Conservation (phyloP, 2,888 invertebrate species). For the Cepaea hortensis region DNA sequence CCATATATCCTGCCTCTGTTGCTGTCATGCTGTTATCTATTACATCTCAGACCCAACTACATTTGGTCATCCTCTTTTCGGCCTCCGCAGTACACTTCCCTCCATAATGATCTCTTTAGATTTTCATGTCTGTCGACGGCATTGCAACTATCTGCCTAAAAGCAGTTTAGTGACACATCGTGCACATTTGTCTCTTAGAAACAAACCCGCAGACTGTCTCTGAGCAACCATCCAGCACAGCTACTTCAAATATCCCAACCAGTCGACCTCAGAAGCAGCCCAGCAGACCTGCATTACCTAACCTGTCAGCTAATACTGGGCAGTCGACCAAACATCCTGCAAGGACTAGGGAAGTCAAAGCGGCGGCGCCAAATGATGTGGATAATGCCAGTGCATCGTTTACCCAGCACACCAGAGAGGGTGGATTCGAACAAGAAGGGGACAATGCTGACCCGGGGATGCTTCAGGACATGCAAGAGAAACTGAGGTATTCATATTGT, state of each 20-base stretch:
- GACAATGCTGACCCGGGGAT: constrained; percentile 11
- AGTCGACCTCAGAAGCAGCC: constrained; percentile 12
- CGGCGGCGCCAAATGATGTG: neutral
- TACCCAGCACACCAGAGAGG: constrained; percentile 21
- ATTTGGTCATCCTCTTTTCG: too few species aligned
- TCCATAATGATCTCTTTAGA: too few species aligned
- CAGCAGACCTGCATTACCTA: neutral
- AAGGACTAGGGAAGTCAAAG: constrained; percentile 31
- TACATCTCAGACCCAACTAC: too few species aligned
- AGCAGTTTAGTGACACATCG: too few species aligned
- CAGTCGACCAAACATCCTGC: constrained; percentile 36
- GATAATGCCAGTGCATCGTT: constrained; percentile 37
- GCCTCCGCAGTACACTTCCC: too few species aligned
- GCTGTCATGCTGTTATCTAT: too few species aligned
- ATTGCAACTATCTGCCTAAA: too few species aligned
- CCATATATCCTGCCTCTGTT: too few species aligned
- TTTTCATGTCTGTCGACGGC: too few species aligned
- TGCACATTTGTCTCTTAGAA: neutral
- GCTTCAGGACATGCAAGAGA: constrained; percentile 41
- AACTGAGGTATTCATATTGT: constrained; percentile 35
- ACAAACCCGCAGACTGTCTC: constrained; percentile 15
- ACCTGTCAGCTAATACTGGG: neutral
- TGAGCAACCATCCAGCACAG: neutral
- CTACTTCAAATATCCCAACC: constrained; percentile 25
- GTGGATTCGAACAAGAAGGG: neutral